Percentiles rank a stretch among this genome's conserved stretches.
These are phyloP conservation scores for Protonemura montana DNA, from an alignment of 2,888 invertebrate species.

Conservation along the genomic window DNA sequence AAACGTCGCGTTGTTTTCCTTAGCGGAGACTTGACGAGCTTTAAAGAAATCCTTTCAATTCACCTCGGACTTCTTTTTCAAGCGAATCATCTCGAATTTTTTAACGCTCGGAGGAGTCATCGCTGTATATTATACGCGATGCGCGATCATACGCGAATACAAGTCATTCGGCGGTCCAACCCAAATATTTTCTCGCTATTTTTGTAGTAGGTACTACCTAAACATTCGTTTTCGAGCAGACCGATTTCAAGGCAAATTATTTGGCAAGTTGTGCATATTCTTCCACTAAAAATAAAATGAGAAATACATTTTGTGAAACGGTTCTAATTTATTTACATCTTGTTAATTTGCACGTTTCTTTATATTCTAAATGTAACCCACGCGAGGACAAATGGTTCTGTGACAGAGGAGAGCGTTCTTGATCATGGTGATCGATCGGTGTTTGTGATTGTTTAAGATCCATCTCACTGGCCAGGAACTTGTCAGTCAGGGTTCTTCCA, in stretches of 20 bases:
- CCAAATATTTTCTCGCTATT: not conserved
- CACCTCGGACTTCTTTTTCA: not conserved
- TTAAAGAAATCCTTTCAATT: not conserved
- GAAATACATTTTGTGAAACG: not conserved
- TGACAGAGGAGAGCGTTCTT: not conserved
- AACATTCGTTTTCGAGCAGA: not conserved
- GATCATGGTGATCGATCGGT: not conserved
- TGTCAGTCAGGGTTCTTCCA: slow-evolving; percentile 71
- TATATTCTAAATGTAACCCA: not conserved
- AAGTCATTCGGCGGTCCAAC: not conserved
- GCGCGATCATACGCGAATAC: not conserved
- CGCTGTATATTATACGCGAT: not conserved
- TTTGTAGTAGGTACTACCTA: not conserved
- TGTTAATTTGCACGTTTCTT: not conserved
- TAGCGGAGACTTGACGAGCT: not conserved
- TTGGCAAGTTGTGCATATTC: not conserved
- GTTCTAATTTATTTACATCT: not conserved
- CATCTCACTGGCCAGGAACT: slow-evolving; percentile 68
- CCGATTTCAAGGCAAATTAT: not conserved
- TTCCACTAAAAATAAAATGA: not conserved
- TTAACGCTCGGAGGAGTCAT: not conserved
- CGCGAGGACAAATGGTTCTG: not conserved
- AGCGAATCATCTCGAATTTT: not conserved
- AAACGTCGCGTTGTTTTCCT: not conserved
- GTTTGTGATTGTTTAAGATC: slow-evolving; percentile 42